phyloP scores from a whole-genome alignment of 2,797 vertebrate genomes.

The Toxotes lorentzi region DNA sequence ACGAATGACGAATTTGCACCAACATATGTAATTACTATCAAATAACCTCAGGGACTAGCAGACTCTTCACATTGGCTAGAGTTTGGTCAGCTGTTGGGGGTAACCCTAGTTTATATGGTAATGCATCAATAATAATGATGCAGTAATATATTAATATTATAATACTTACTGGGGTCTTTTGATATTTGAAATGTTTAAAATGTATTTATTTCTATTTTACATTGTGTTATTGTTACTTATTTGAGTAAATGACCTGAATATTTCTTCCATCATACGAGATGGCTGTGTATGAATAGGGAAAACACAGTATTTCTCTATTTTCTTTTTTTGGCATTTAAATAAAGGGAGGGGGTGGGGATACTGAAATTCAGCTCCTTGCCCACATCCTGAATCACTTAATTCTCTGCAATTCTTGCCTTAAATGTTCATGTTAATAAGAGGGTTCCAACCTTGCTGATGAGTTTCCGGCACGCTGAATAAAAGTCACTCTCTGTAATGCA shows the following conservation, averaged over 20 bases:
- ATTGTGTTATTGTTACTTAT: background rate
- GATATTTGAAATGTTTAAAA: background rate
- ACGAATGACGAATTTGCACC: too few relatives aligned
- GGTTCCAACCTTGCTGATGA: constrained; percentile 71
- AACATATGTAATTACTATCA: too few relatives aligned
- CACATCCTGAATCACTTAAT: constrained; percentile 51
- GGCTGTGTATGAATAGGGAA: constrained; percentile 7
- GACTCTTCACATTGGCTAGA: too few relatives aligned
- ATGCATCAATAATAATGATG: background rate
- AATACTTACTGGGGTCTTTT: background rate
- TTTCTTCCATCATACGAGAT: constrained; percentile 8
- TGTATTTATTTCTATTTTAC: constrained; percentile 1
- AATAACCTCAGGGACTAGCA: too few relatives aligned
- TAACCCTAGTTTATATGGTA: background rate
- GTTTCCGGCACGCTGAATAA: constrained; percentile 70
- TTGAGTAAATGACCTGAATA: constrained; percentile 3
- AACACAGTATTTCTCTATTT: constrained; percentile 7
- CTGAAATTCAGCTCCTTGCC: constrained; percentile 30
- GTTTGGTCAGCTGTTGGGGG: too few relatives aligned
- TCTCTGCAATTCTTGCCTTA: constrained; percentile 47
- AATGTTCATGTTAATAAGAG: constrained; percentile 68
- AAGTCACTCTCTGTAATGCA: constrained; percentile 73
- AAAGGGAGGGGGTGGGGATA: background rate
- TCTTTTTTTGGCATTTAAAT: constrained; percentile 16
- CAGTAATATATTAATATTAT: background rate